phyloP scores from a whole-genome alignment of 2,888 invertebrate genomes.

The Brachycybe producta region DNA sequence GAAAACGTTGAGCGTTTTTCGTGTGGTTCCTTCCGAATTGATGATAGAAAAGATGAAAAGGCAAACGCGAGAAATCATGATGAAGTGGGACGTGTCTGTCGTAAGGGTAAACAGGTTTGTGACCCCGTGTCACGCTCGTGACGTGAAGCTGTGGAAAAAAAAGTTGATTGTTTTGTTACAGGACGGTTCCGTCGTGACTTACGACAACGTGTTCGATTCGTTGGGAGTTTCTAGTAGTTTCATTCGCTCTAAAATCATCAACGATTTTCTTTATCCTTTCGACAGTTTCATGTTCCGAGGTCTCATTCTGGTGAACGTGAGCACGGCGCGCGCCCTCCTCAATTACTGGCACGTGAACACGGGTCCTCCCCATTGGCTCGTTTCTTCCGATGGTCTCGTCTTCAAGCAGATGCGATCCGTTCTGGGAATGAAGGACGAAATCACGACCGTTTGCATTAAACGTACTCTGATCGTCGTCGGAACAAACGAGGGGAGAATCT shows the following conservation, averaged over 20 bases:
- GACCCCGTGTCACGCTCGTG: neutral
- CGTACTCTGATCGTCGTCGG: conserved; percentile 11
- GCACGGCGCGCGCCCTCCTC: neutral
- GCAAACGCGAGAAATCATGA: neutral
- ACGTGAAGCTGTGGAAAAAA: conserved; percentile 11
- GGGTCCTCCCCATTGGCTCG: conserved; percentile 9
- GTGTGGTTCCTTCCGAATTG: neutral
- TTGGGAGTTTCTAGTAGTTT: neutral
- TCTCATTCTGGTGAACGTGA: conserved; percentile 7
- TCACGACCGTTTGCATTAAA: neutral
- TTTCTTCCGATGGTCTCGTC: conserved; percentile 4
- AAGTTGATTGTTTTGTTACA: neutral
- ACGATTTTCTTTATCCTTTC: conserved; percentile 9
- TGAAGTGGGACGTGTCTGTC: neutral
- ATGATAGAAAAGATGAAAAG: no score
- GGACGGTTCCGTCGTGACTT: conserved; percentile 6
- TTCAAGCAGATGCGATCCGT: neutral
- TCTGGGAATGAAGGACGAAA: neutral
- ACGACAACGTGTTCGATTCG: neutral
- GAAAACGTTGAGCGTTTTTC: neutral
- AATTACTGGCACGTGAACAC: conserved; percentile 10
- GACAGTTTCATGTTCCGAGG: conserved; percentile 10
- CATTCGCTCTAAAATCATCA: neutral
- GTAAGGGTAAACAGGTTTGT: neutral
- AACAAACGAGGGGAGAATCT: neutral